phyloP scores from a whole-genome alignment of 37 sponge, comb jelly and placozoan genomes.

The Agelas oroides region DNA sequence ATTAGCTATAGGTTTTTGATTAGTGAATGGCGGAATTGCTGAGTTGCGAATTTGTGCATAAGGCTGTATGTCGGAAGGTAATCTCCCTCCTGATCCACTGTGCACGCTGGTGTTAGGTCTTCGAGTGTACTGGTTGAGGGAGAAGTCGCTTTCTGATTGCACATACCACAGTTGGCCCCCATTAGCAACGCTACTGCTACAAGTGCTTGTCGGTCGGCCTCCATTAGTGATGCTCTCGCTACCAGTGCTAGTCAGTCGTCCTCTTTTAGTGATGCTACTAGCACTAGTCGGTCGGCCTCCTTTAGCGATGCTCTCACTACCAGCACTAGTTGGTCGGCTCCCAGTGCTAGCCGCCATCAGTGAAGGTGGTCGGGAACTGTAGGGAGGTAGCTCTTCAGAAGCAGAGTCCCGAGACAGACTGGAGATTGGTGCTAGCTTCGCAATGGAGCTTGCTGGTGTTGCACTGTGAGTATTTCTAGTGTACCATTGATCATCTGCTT shows the following conservation, averaged over 20 bases:
- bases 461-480: too few relatives aligned
- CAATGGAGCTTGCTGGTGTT: too few relatives aligned
- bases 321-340: too few relatives aligned
- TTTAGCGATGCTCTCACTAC: too few relatives aligned
- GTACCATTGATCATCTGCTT: too few relatives aligned
- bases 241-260: too few relatives aligned
- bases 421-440: too few relatives aligned
- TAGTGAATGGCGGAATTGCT: slow-evolving; percentile 7
- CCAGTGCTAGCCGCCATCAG: not conserved
- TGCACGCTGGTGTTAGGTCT: not conserved
- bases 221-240: not conserved
- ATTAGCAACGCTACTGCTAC: not conserved
- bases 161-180: not conserved
- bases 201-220: not conserved
- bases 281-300: too few relatives aligned
- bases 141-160: not conserved
- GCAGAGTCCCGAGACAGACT: too few relatives aligned
- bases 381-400: slow-evolving; percentile 3
- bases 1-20: too few relatives aligned
- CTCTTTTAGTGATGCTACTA: too few relatives aligned
- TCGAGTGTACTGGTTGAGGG: not conserved
- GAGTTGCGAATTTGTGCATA: slow-evolving; percentile 13
- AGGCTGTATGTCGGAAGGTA: slow-evolving; percentile 3
- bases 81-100: not conserved
- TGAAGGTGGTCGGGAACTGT: not conserved